phyloP scores from a whole-genome alignment of 2,888 invertebrate genomes.

The Andrena flavipes region DNA sequence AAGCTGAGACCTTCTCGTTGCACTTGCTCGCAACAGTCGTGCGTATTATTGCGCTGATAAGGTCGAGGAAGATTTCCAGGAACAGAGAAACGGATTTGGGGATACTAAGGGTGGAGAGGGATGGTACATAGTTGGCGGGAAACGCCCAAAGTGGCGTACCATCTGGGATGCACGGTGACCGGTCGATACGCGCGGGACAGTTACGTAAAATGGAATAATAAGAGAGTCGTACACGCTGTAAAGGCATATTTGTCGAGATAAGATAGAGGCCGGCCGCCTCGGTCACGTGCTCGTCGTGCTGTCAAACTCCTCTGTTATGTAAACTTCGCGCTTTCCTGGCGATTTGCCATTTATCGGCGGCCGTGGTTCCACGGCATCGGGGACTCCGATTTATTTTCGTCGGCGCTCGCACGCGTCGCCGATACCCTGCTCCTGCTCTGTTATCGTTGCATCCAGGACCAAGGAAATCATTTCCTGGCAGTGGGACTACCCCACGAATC shows the following conservation, averaged over 20 bases:
- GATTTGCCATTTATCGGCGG: slow-evolving; percentile 74
- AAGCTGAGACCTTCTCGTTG: not conserved
- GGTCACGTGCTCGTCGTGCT: slow-evolving; percentile 81
- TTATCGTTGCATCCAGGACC: slow-evolving; percentile 45
- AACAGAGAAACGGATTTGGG: not conserved
- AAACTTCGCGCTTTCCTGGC: slow-evolving; percentile 82
- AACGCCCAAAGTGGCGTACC: slow-evolving; percentile 62
- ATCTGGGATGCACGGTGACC: slow-evolving; percentile 50
- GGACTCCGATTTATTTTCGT: slow-evolving; percentile 66
- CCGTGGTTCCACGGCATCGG: slow-evolving; percentile 61
- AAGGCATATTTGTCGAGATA: slow-evolving; percentile 76
- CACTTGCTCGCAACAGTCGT: not conserved
- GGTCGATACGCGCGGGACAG: slow-evolving; percentile 71
- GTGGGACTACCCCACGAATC: not conserved
- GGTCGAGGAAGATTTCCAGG: not conserved
- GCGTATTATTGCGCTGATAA: not conserved
- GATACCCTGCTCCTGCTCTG: slow-evolving; percentile 38
- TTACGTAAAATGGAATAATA: slow-evolving; percentile 78
- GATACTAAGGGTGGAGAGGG: slow-evolving; percentile 16
- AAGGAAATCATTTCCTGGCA: slow-evolving; percentile 23
- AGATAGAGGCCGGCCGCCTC: slow-evolving; percentile 72
- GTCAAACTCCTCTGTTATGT: slow-evolving; percentile 84
- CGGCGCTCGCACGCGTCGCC: slow-evolving; percentile 38
- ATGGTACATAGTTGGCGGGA: slow-evolving; percentile 57
- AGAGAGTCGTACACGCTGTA: slow-evolving; percentile 64